A percentile compares a stretch with the other conserved stretches of the same genome.
Conservation (phyloP, 2,888 invertebrate species). For the Acleris literana region DNA sequence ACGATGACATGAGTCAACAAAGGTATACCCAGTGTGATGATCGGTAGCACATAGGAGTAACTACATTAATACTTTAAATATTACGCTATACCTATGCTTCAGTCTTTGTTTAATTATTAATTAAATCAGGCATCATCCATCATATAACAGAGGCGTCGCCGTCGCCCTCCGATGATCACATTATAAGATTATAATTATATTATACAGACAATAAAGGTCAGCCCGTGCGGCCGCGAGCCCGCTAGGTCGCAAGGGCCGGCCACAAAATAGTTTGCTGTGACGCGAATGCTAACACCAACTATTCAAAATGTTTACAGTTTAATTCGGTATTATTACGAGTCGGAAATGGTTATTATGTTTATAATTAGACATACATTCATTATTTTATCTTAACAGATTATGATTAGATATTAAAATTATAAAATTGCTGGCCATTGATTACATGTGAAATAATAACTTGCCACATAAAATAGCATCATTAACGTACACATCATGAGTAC, state of each 20-base stretch:
- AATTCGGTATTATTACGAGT: constrained; percentile 44
- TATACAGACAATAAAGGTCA: constrained; percentile 48
- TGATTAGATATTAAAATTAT: constrained; percentile 51
- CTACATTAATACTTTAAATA: constrained; percentile 75
- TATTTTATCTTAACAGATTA: constrained; percentile 54
- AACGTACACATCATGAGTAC: constrained; percentile 12
- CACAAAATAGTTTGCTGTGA: constrained; percentile 10
- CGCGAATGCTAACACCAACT: constrained; percentile 38
- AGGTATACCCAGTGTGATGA: constrained; percentile 64
- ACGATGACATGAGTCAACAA: constrained; percentile 50
- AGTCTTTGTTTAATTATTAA: constrained; percentile 81
- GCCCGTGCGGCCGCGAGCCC: constrained; percentile 4
- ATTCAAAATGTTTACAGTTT: constrained; percentile 41
- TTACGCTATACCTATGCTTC: constrained; percentile 80
- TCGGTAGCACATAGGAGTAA: constrained; percentile 59
- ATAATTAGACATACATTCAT: constrained; percentile 46
- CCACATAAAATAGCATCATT: constrained; percentile 38
- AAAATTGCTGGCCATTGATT: constrained; percentile 66
- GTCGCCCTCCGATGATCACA: constrained; percentile 60
- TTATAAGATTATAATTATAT: constrained; percentile 49
- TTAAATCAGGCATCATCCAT: constrained; percentile 65
- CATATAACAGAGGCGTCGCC: constrained; percentile 59
- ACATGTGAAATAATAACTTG: constrained; percentile 43
- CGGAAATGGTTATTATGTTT: constrained; percentile 47
- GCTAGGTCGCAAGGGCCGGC: constrained; percentile 16